Percentiles rank a stretch among this genome's conserved stretches.
phyloP scores from a whole-genome alignment of 2,888 invertebrate genomes.

The Zelleria hepariella region DNA sequence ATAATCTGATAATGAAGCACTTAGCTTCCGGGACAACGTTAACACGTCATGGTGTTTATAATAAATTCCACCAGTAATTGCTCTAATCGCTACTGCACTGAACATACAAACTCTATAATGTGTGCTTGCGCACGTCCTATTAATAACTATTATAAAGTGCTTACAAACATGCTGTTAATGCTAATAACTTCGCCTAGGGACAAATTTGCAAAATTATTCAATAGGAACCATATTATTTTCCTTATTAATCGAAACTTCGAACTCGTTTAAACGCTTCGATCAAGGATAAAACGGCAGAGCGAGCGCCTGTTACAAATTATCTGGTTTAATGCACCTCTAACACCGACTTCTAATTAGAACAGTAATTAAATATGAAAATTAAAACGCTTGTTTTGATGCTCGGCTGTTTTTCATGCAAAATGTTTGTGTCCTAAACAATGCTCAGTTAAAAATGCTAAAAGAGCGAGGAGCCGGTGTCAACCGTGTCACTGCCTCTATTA shows the following conservation, averaged over 20 bases:
- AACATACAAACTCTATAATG: neutral
- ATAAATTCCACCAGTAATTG: neutral
- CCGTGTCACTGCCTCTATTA: constrained; percentile 31
- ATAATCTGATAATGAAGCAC: neutral
- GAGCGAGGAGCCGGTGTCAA: constrained; percentile 24
- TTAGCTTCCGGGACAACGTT: neutral
- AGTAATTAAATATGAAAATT: too few relatives aligned
- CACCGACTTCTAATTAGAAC: too few relatives aligned
- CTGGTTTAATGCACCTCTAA: too few relatives aligned
- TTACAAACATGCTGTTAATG: constrained; percentile 5
- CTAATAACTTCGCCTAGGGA: constrained; percentile 3
- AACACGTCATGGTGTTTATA: neutral
- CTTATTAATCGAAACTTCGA: too few relatives aligned
- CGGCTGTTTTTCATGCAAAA: neutral
- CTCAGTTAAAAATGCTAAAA: constrained; percentile 8
- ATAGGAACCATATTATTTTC: constrained; percentile 2
- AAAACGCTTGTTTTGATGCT: neutral
- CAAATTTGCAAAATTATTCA: constrained; percentile 1
- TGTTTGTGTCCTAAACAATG: neutral
- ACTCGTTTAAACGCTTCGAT: too few relatives aligned
- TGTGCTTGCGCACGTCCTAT: neutral
- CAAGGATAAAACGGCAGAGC: too few relatives aligned
- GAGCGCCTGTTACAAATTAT: too few relatives aligned
- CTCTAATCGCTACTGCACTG: neutral
- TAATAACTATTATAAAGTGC: neutral